Evolutionary conservation across 2,888 invertebrate genomes (phyloP), one percentile per base, ranked within the genome.

Genomic region (Syrphus vitripennis): DNA sequence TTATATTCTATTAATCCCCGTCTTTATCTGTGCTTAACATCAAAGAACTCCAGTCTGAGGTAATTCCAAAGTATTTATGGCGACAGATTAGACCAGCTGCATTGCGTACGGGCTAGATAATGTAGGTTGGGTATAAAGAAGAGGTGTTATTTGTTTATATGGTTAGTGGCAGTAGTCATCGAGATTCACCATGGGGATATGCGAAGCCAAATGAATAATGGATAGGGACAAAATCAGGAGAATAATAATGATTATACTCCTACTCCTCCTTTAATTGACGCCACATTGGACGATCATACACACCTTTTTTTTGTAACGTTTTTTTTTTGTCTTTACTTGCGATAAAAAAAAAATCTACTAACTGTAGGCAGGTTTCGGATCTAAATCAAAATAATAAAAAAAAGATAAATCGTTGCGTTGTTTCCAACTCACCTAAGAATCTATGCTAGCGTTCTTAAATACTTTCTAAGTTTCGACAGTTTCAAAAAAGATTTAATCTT

Each of bases 1-100:
- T 78, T 69, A 67, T 71, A 72, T 82, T 69, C 72, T 71, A 72
- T 82, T 82, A 69, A 83, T 83, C 72, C 78, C 59, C 6, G 67
- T 34, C 34, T 21, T 83, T 78, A 78, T 83, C 78, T 74, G 26
- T 40, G 16, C 40, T 57, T 77, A 69, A 78, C 55, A 78, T 74
- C 70, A 63, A n/a, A n/a, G 57, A 14, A 14, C 37, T 55, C 29
- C 42, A 74, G 67, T 29, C 48, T 37, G 61, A 26, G 69, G 79
- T 72, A 67, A 55, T 67, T 67, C 45, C 21, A 24, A 34, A 37
- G 57, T 78, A 83, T 83, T 83, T 83, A 83, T 83, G 72, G 61
- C 24, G 69, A 81, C 55, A 74, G 77, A 83, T 83, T 83, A 78
- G 59, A 40, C 55, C 53, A 83, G 59, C 26, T 72, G 71, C 70